These are phyloP conservation scores for Nasonovia ribisnigri DNA, from an alignment of 2,888 invertebrate species.

Conservation along the genomic window DNA sequence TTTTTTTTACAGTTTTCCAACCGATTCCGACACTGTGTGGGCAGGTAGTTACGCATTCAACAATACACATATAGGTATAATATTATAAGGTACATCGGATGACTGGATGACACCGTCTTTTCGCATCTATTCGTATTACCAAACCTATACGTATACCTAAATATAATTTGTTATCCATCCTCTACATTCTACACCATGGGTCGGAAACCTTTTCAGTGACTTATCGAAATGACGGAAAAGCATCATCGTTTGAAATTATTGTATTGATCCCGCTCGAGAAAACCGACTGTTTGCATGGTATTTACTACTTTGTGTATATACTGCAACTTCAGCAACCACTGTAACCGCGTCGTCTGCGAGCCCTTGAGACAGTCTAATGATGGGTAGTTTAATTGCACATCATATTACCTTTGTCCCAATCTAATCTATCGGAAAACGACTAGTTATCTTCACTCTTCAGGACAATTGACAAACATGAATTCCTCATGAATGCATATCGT, in stretches of 20 bases:
- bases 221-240: not conserved
- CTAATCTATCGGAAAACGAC: not conserved
- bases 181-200: too few relatives aligned
- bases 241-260: not conserved
- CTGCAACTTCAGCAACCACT: not conserved
- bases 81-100: not conserved
- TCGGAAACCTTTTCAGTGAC: too few relatives aligned
- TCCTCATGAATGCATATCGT: not conserved
- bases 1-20: not conserved
- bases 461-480: not conserved
- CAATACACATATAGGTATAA: too few relatives aligned
- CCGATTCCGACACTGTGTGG: not conserved
- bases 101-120: not conserved
- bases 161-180: not conserved
- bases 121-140: not conserved
- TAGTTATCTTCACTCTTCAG: not conserved
- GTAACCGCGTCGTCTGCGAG: not conserved
- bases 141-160: not conserved
- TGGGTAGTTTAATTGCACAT: not conserved
- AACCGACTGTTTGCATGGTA: not conserved
- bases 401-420: not conserved
- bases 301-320: not conserved
- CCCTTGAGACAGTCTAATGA: not conserved
- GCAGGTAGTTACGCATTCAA: not conserved
- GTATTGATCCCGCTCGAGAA: not conserved